phyloP scores from a whole-genome alignment of 2,113 vertebrate genomes.

The Campylomormyrus numenius region DNA sequence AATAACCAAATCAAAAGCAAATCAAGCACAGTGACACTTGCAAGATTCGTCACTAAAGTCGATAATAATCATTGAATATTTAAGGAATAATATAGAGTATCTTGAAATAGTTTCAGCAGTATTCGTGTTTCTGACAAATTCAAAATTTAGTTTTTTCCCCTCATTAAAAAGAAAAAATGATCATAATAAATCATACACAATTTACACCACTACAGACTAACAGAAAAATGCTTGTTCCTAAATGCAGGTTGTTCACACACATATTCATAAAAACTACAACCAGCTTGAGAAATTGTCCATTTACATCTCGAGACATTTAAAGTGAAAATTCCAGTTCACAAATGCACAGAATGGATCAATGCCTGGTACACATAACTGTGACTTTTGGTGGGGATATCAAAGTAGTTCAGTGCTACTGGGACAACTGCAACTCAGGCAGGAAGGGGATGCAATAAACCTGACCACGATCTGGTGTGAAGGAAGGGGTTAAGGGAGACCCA shows the following conservation, averaged over 20 bases:
- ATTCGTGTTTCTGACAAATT: not conserved
- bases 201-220: not conserved
- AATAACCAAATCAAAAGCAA: not conserved
- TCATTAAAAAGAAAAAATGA: not conserved
- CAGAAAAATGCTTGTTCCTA: not conserved
- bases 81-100: not conserved
- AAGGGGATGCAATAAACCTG: constrained; percentile 1
- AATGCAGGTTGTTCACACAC: not conserved
- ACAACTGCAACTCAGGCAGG: not conserved
- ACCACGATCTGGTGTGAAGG: not conserved
- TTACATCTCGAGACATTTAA: not conserved
- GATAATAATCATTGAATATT: not conserved
- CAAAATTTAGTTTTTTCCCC: not conserved
- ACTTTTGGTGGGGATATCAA: not conserved
- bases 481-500: not conserved
- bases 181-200: not conserved
- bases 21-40: not conserved
- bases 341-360: not conserved
- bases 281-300: not conserved
- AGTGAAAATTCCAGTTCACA: not conserved
- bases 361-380: not conserved
- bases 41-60: not conserved
- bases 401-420: not conserved
- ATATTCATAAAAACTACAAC: not conserved
- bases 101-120: not conserved